These are phyloP conservation scores for Drosophila quadrilineata DNA, from an alignment of 1,140 invertebrate species.

Conservation along the genomic window DNA sequence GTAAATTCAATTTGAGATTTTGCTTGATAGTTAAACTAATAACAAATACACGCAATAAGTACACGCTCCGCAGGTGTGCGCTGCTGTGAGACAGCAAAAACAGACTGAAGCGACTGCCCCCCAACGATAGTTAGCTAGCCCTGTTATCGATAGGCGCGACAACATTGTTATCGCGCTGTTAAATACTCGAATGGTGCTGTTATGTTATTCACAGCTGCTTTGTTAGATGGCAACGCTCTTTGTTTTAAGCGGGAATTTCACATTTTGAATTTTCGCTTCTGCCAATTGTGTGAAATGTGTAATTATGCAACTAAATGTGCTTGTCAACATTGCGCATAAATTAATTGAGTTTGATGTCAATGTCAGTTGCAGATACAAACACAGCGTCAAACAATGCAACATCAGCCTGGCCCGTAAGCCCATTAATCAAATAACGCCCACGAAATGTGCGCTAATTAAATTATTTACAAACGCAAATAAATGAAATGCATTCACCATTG, in stretches of 20 bases:
- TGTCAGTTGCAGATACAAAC: not conserved
- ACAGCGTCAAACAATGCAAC: not conserved
- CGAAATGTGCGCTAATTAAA: conserved; percentile 42
- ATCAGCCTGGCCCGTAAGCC: conserved; percentile 6
- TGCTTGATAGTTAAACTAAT: too few species aligned
- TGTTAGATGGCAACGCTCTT: conserved; percentile 11
- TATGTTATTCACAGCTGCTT: too few species aligned
- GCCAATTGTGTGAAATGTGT: too few species aligned
- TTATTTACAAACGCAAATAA: conserved; percentile 35
- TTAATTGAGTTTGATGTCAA: conserved; percentile 27
- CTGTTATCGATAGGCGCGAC: conserved; percentile 7
- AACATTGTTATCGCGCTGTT: conserved; percentile 3
- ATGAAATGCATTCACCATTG: conserved; percentile 43
- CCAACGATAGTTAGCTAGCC: too few species aligned
- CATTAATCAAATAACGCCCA: conserved; percentile 66
- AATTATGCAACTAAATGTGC: too few species aligned
- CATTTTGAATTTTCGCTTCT: not conserved
- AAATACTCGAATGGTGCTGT: not conserved
- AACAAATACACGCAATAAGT: conserved; percentile 23
- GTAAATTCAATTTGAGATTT: not conserved
- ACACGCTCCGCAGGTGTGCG: not conserved
- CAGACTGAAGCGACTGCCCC: too few species aligned
- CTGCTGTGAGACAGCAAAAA: conserved; percentile 26
- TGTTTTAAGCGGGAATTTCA: not conserved
- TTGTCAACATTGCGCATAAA: too few species aligned